Evolutionary conservation across 2,113 vertebrate genomes (phyloP), one percentile per base, ranked within the genome.

Genomic region (Pelvicachromis taeniatus): DNA sequence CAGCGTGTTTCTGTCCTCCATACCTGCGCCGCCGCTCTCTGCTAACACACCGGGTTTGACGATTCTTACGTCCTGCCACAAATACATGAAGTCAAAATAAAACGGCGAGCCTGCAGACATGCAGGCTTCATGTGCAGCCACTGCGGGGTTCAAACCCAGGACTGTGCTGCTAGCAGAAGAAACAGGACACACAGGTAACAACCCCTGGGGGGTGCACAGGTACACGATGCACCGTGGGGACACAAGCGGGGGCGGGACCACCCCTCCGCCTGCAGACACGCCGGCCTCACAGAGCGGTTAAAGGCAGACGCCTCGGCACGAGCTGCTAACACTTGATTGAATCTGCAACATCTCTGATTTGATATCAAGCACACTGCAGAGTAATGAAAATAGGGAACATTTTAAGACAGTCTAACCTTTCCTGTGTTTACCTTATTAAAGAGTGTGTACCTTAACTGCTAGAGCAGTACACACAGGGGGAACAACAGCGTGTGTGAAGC

Each of bases 401-500:
- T 92, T 93, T 82, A 94, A 90, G 91, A 93, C 92, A 93, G 88
- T 88, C 91, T 95, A 94, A 94, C 93, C 93, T 95, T 95, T 94
- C 83, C 90, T 90, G 90, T 93, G 93, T 95, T 94, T 94, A 94
- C 94, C 92, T 94, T 94, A 93, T 94, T 95, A 95, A 94, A 93
- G 88, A 92, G 89, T 94, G 94, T 95, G 95, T 94, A 91, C 78
- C 82, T 94, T 91, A 93, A 93, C 87, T 88, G 85, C 65, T 87
- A 88, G 84, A 83, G 90, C 87, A 92, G 87, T 85, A 87, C 93
- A 93, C 92, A 92, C 59, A 61, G 78, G 59, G 78, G 78, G 82
- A 80, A 33, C 77, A 55, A 88, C 87, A 89, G 88, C 86, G 92
- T 93, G 90, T 91, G 83, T 88, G 86, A 93, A 94, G 89, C 86